Percentiles rank a stretch among this genome's conserved stretches.
phyloP scores from a whole-genome alignment of 2,113 vertebrate genomes.

The Harpagus bidentatus region DNA sequence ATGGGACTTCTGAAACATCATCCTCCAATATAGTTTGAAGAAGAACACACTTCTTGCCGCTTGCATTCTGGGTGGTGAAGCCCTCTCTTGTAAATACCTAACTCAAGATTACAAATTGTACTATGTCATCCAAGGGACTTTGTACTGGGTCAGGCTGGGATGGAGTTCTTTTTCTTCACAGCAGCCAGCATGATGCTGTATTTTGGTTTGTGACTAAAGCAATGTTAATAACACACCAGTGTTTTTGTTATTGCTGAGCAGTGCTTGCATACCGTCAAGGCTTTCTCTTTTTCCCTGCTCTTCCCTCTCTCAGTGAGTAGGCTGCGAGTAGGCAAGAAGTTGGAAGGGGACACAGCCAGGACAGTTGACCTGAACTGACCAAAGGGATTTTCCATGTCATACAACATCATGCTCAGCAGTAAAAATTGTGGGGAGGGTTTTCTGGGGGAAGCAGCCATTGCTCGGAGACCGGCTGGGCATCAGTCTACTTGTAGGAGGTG shows the following conservation, averaged over 20 bases:
- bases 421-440: background rate
- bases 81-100: background rate
- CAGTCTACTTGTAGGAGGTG: background rate
- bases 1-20: background rate
- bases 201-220: background rate
- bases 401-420: background rate
- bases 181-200: background rate
- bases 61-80: background rate
- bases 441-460: background rate
- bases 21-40: background rate
- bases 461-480: background rate
- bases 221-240: background rate
- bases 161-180: background rate
- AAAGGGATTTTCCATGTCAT: background rate
- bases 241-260: background rate
- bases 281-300: background rate
- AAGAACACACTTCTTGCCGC: background rate
- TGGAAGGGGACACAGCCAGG: background rate
- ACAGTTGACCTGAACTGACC: background rate
- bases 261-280: background rate
- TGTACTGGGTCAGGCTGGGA: background rate
- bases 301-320: background rate
- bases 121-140: background rate
- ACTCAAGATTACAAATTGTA: background rate
- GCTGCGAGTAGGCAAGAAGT: background rate